Base-by-base conservation (phyloP, 2,113 vertebrate genomes). In the Phainopepla nitens region DNA sequence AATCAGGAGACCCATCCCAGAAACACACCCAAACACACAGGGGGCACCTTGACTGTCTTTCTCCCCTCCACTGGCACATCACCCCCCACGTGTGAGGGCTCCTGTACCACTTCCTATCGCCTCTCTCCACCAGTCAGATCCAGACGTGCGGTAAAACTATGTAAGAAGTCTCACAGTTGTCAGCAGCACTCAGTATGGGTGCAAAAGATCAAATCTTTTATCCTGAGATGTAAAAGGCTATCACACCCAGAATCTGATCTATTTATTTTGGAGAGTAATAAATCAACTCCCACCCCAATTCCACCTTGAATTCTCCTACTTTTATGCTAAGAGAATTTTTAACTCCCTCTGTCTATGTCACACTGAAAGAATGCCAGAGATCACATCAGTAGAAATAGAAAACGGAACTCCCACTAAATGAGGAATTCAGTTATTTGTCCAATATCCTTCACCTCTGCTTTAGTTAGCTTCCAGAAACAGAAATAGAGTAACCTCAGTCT, bases 81-180 rank as follows among this genome's bases (percentile, higher is more conserved):
- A 11, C 15, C 51, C 61, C 39, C 9, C 31, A 33, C 0, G 0
- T 19, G 11, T 7, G 24, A 65, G 49, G 41, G 16, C 39, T 50
- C 45, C 56, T 11, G 18, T 11, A 22, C 7, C 72, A 53, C 25
- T 53, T 79, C 24, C 33, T 49, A 13, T 25, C 3, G 1, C 64
- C 29, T 42, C 41, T 53, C 51, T 31, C 27, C 31, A 56, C 24
- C 53, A 56, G 24, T 4, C 50, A 28, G 18, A 20, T 6, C 58
- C n/a, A 73, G 31, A 80, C 14, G 10, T 2, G 8, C 19, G 76
- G 47, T 13, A 82, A 31, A 91, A 58, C 35, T 16, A 13, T 1
- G 3, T 20, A 28, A 70, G 36, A 78, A 72, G 19, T 31, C 53
- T 50, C 57, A 17, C 10, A 22, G 17, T 6, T 18, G 27, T 31